Percentiles rank a stretch among this genome's conserved stretches.
These are phyloP conservation scores for Drosophila borealis DNA, from an alignment of 2,888 invertebrate genomes.

Conservation along the genomic window DNA sequence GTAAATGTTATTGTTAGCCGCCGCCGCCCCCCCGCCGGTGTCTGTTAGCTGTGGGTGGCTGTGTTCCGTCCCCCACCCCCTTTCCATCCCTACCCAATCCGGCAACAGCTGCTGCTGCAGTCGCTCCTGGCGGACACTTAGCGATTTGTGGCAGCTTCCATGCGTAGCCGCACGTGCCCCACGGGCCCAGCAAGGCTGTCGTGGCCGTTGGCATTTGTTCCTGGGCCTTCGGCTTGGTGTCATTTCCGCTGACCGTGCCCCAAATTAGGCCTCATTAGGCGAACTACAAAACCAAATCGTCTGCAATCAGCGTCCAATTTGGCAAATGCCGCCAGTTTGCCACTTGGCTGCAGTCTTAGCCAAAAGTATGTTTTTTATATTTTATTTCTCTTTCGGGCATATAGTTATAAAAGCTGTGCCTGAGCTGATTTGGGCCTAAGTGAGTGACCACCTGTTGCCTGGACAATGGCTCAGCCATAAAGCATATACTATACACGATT, in stretches of 20 bases:
- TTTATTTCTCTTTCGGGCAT: conserved; percentile 28
- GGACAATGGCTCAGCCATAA: conserved; percentile 41
- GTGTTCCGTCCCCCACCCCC: background rate
- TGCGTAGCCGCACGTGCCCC: conserved; percentile 70
- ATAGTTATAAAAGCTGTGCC: conserved; percentile 63
- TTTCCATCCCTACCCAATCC: background rate
- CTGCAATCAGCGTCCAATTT: conserved; percentile 80
- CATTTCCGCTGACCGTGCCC: conserved; percentile 74
- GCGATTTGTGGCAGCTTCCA: conserved; percentile 51
- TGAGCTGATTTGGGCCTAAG: conserved; percentile 44
- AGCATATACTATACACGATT: conserved; percentile 10
- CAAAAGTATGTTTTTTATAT: conserved; percentile 3
- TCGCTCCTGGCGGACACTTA: conserved; percentile 23
- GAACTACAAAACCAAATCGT: conserved; percentile 67
- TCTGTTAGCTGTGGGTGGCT: conserved; percentile 10
- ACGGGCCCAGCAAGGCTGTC: conserved; percentile 41
- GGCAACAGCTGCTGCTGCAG: background rate
- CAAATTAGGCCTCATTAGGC: conserved; percentile 83
- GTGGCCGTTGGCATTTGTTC: background rate
- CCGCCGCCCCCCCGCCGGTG: conserved; percentile 35
- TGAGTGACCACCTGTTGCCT: conserved; percentile 74
- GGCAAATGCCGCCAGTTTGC: conserved; percentile 65
- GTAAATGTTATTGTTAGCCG: conserved; percentile 46
- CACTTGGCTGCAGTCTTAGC: conserved; percentile 21
- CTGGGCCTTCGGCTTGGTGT: conserved; percentile 39